Evolutionary conservation across 2,888 invertebrate genomes (phyloP), one percentile per base, ranked within the genome.

Genomic region (Fragum whitleyi): DNA sequence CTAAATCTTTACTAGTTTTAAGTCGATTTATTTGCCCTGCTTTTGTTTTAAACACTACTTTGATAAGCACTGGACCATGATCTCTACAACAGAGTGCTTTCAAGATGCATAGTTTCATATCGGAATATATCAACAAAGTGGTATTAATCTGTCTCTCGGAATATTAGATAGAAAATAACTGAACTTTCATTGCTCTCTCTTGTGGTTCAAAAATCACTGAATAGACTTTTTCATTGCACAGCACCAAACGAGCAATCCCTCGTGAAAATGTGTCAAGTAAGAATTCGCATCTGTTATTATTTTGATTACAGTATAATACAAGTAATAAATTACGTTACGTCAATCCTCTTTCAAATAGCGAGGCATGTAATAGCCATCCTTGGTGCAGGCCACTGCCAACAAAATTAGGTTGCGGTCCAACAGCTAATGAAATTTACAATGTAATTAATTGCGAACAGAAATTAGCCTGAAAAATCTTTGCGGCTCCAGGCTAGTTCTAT

Each of bases 401-500:
- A 36, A 65, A 65, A 65, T 65, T 65, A 65, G 65, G 65, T 57
- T 70, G 70, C 36, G 70, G 70, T 70, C 55, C 28, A 6, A 32
- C 36, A 21, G 32, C 53, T 55, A 70, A 70, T 70, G 70, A 70
- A 70, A 70, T 70, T 70, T 55, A 57, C 70, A 55, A 55, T 57
- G 70, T 55, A 70, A 70, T 70, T 70, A 70, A 55, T 57, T 70
- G 55, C 23, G 70, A 70, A 57, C 70, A 70, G 55, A 57, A 70
- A 70, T 70, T 53, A 70, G 70, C 70, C 36, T 21, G 21, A 36
- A 57, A 57, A 70, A 70, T 70, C 70, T 28, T 9, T 70, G 55
- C 55, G 36, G 55, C 70, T 55, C 36, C 29, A n/a, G 70, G 70
- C 55, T 23, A 69, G 51, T 69, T 57, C n/a, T 65, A 36, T 65